Evolutionary conservation across 2,797 vertebrate species (phyloP), one percentile per base, ranked within the genome.

Genomic region (Moxostoma hubbsi): DNA sequence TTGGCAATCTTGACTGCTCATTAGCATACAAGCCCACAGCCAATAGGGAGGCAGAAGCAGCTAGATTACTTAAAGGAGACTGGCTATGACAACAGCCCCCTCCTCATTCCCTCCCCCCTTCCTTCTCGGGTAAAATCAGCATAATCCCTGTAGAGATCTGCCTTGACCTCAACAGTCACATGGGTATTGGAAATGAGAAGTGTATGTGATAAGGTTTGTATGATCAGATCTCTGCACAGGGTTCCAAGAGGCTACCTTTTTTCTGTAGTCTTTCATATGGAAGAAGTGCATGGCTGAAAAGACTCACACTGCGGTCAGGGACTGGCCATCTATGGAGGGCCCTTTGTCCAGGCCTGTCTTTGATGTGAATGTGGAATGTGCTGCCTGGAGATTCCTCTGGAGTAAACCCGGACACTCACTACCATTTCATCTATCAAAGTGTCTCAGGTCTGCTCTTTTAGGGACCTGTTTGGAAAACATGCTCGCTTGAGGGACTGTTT

Each of bases 11-110:
- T 84, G 84, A 87, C 74, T 82, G 70, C 5, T 84, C 85, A 94
- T 94, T 94, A 91, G 91, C 93, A 94, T 94, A 91, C 86, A 83
- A 81, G 88, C 55, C 85, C 84, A 70, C 79, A 91, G 87, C 94
- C 94, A 94, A 95, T 94, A 86, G 88, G 88, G 87, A 62, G 74
- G 77, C 70, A 73, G 84, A 84, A 86, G 85, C 87, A 87, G 82
- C 61, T 75, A 83, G 86, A 89, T 88, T 87, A 86, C 90, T 92
- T 88, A 82, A 84, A 89, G 86, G 86, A 87, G 90, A 89, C 90
- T 92, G 92, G 88, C 88, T 89, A 86, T 85, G 86, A 92, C 92
- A 92, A 91, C 86, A 85, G 81, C 87, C 90, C 87, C 86, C 92
- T 89, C 87, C 88, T 87, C 85, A 81, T 87, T 79, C 87, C 85